These are phyloP conservation scores for Seladonia tumulorum DNA, from an alignment of 2,888 invertebrate genomes.

Conservation along the genomic window DNA sequence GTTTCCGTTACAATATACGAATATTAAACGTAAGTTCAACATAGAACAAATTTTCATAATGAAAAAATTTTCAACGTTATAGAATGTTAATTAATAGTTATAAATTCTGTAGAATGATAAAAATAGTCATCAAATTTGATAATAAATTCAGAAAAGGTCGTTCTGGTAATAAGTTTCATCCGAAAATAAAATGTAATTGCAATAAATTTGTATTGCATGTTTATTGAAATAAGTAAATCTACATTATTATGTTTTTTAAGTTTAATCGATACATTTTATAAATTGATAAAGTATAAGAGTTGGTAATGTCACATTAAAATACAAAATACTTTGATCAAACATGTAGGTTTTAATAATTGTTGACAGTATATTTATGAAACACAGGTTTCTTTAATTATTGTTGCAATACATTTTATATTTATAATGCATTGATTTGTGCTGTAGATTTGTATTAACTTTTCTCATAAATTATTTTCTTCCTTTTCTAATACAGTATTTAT, in stretches of 20 bases:
- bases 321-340: neutral
- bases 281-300: conserved; percentile 28
- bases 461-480: conserved; percentile 19
- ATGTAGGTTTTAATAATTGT: conserved; percentile 23
- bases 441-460: neutral
- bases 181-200: conserved; percentile 8
- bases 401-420: neutral
- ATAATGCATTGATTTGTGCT: neutral
- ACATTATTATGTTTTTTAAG: conserved; percentile 5
- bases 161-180: neutral
- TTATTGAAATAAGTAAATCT: conserved; percentile 1
- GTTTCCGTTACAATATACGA: too few species aligned
- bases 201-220: conserved; percentile 5
- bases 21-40: conserved; percentile 8
- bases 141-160: neutral
- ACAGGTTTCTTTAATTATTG: neutral
- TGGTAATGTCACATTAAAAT: conserved; percentile 20
- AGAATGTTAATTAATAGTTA: conserved; percentile 1
- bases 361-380: conserved; percentile 10
- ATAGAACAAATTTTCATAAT: neutral
- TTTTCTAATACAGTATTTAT: neutral
- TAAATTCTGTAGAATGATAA: neutral
- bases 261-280: conserved; percentile 18
- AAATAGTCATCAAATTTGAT: neutral
- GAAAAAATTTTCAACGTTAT: neutral